These are phyloP conservation scores for Misgurnus anguillicaudatus DNA, from an alignment of 2,113 vertebrate genomes.

Conservation along the genomic window DNA sequence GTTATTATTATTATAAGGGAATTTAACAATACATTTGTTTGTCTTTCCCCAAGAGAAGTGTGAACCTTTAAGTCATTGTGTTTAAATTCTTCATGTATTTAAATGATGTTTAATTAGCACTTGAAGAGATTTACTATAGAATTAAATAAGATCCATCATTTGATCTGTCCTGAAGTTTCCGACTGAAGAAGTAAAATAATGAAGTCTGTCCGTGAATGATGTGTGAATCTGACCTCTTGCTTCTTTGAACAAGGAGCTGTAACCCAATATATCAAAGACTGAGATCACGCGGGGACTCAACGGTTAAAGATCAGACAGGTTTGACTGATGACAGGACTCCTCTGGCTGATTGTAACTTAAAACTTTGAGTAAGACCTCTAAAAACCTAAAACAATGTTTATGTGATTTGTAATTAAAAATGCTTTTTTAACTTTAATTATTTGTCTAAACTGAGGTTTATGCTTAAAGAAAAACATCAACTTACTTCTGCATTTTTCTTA, in stretches of 20 bases:
- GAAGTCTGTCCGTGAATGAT: slow-evolving; percentile 4
- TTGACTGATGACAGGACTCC: too few species aligned
- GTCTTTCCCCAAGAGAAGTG: not conserved
- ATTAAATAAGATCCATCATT: not conserved
- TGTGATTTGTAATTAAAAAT: not conserved
- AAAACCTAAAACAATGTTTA: too few species aligned
- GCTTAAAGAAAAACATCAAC: too few species aligned
- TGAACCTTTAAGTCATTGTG: slow-evolving; percentile 5
- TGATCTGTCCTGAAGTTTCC: not conserved
- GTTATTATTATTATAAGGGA: slow-evolving; percentile 11
- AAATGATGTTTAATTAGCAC: slow-evolving; percentile 14
- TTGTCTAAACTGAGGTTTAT: too few species aligned
- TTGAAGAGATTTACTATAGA: slow-evolving; percentile 30
- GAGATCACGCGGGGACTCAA: not conserved
- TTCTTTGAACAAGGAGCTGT: slow-evolving; percentile 21
- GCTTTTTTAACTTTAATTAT: not conserved
- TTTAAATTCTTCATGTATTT: slow-evolving; percentile 6
- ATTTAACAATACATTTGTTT: not conserved
- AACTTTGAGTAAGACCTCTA: not conserved
- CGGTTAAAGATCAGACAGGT: slow-evolving; percentile 2
- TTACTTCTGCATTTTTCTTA: too few species aligned
- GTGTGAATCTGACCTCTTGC: not conserved
- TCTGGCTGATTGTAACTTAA: too few species aligned
- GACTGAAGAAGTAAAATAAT: not conserved
- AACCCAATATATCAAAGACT: slow-evolving; percentile 9